Conservation (phyloP, 2,888 invertebrate genomes). For the Rugalucina vietnamica region DNA sequence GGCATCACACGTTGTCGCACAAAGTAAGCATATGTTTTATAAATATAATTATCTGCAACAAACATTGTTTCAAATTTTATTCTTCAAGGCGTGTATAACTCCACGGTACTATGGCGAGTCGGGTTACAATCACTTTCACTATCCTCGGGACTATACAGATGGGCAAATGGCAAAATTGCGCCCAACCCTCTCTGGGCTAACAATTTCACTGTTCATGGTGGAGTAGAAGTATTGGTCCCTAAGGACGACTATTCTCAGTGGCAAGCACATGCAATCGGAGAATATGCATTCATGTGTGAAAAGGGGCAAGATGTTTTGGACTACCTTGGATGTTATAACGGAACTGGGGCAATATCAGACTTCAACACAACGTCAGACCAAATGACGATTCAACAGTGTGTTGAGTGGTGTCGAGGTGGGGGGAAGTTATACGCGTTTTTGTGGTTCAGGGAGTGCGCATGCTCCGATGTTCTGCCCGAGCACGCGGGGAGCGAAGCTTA, state of each 20-base stretch:
- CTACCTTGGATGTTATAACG: conserved; percentile 49
- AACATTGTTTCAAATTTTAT: neutral
- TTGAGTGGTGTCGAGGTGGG: conserved; percentile 44
- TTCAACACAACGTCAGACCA: neutral
- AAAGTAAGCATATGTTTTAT: too few relatives aligned
- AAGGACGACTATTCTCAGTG: conserved; percentile 14
- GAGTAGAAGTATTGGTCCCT: conserved; percentile 19
- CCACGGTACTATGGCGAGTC: conserved; percentile 33
- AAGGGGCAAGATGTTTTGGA: conserved; percentile 49
- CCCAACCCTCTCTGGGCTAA: conserved; percentile 26
- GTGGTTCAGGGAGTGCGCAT: conserved; percentile 22
- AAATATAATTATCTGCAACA: neutral
- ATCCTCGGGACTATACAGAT: conserved; percentile 36
- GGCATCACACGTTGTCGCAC: too few relatives aligned
- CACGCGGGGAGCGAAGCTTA: neutral
- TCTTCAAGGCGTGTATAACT: conserved; percentile 48
- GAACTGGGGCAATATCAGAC: neutral
- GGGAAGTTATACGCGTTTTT: conserved; percentile 23
- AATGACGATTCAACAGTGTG: conserved; percentile 62
- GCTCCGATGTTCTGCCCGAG: conserved; percentile 19
- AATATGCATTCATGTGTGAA: conserved; percentile 48
- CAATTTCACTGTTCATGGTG: neutral
- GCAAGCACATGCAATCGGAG: neutral
- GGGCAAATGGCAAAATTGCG: conserved; percentile 43
- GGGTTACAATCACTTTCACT: conserved; percentile 36